Evolutionary conservation across 2,113 vertebrate genomes (phyloP).

Genomic region (Geococcyx californianus): DNA sequence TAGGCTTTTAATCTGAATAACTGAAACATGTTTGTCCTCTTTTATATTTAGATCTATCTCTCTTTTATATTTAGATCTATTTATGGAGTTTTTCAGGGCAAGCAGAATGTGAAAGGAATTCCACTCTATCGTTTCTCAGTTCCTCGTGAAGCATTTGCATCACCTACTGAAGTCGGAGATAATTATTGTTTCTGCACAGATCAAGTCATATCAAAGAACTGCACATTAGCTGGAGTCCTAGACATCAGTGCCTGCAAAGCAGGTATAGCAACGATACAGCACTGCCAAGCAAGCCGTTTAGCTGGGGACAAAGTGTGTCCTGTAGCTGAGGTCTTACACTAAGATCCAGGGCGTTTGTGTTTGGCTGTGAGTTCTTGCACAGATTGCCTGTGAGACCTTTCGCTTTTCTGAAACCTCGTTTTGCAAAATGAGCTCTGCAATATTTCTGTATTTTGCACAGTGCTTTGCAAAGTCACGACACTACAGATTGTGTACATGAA

Average conservation of each 20-base stretch:
- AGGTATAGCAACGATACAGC: slow-evolving; percentile 46
- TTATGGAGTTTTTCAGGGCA: slow-evolving; percentile 76
- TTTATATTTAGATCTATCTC: slow-evolving; percentile 78
- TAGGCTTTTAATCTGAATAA: neutral
- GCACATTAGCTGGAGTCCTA: slow-evolving; percentile 82
- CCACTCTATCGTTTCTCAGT: slow-evolving; percentile 85
- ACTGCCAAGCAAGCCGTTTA: neutral
- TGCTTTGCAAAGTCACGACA: neutral
- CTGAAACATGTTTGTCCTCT: neutral
- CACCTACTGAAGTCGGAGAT: slow-evolving; percentile 78
- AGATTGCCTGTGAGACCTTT: neutral
- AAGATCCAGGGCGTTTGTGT: fast-evolving
- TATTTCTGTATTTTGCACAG: neutral
- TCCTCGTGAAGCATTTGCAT: slow-evolving; percentile 79
- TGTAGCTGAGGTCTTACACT: neutral
- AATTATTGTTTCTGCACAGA: slow-evolving; percentile 89
- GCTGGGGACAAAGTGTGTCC: neutral
- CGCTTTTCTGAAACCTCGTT: neutral
- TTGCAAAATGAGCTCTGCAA: neutral
- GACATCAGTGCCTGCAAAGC: slow-evolving; percentile 83
- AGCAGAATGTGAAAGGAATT: slow-evolving; percentile 83
- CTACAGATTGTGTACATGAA: neutral
- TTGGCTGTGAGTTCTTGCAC: neutral
- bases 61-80: slow-evolving; percentile 77
- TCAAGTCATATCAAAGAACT: slow-evolving; percentile 71